A percentile compares a stretch with the other conserved stretches of the same genome.
These are phyloP conservation scores for Clivina fossor DNA, from an alignment of 2,888 invertebrate genomes.

Conservation along the genomic window DNA sequence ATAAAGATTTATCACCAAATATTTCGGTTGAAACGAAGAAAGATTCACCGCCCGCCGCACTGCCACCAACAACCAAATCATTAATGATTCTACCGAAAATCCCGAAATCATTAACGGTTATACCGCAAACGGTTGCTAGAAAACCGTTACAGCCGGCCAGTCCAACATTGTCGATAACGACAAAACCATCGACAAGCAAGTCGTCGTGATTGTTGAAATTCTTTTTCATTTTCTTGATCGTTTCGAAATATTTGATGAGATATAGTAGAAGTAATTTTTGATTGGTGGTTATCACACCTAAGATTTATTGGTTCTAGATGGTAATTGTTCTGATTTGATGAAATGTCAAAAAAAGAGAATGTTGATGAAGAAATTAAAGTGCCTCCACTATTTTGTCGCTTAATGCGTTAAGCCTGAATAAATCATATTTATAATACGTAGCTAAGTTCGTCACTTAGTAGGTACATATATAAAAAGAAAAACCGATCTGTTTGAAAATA, in stretches of 20 bases:
- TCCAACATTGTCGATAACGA: constrained; percentile 48
- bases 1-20: constrained; percentile 21
- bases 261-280: no score
- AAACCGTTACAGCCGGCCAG: constrained; percentile 48
- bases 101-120: constrained; percentile 79
- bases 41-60: constrained; percentile 18
- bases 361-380: no score
- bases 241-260: no score
- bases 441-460: no score
- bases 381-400: no score
- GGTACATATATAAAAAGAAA: no score
- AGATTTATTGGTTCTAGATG: no score
- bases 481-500: constrained; percentile 5
- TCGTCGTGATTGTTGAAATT: constrained; percentile 41
- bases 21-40: constrained; percentile 11
- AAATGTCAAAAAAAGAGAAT: no score
- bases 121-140: constrained; percentile 63
- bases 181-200: constrained; percentile 43
- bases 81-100: constrained; percentile 71
- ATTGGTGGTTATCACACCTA: no score
- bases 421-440: no score
- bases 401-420: no score
- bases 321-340: no score
- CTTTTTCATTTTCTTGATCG: not conserved
- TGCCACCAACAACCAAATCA: constrained; percentile 45